Evolutionary conservation across 2,888 invertebrate genomes (phyloP).

Genomic region (Empis livida): DNA sequence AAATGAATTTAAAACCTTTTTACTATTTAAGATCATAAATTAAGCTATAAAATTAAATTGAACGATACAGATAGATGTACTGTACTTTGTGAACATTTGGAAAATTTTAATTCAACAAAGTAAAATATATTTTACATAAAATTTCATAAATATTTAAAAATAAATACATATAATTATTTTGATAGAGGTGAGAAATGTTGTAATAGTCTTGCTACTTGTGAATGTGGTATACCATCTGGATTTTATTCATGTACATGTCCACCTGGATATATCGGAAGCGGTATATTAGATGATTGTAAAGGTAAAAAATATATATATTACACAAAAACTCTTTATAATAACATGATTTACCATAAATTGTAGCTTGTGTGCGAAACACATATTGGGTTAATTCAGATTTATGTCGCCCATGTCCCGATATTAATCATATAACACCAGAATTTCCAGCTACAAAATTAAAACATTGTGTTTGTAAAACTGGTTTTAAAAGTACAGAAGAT

Average conservation of each 20-base stretch:
- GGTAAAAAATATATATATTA: too few relatives aligned
- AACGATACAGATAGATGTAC: constrained; percentile 38
- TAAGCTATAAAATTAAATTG: constrained; percentile 44
- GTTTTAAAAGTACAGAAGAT: constrained; percentile 40
- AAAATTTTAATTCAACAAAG: background rate
- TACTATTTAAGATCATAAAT: constrained; percentile 41
- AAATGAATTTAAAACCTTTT: background rate
- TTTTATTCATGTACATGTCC: constrained; percentile 55
- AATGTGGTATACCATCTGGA: constrained; percentile 53
- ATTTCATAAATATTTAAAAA: background rate
- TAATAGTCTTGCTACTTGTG: constrained; percentile 45
- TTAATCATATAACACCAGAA: constrained; percentile 44
- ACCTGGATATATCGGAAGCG: constrained; percentile 51
- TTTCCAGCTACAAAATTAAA: constrained; percentile 41
- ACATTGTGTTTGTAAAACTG: constrained; percentile 48
- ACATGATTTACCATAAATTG: too few relatives aligned
- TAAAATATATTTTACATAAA: constrained; percentile 1
- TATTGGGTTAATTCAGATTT: constrained; percentile 44
- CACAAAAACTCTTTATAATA: too few relatives aligned
- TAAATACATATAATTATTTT: background rate
- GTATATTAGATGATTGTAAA: constrained; percentile 43
- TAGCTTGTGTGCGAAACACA: constrained; percentile 52
- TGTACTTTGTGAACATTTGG: constrained; percentile 37
- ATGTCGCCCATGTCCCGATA: constrained; percentile 46
- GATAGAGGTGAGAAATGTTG: constrained; percentile 39